These are phyloP conservation scores for Dermatophagoides farinae DNA, from an alignment of 1,140 invertebrate genomes.

Conservation along the genomic window DNA sequence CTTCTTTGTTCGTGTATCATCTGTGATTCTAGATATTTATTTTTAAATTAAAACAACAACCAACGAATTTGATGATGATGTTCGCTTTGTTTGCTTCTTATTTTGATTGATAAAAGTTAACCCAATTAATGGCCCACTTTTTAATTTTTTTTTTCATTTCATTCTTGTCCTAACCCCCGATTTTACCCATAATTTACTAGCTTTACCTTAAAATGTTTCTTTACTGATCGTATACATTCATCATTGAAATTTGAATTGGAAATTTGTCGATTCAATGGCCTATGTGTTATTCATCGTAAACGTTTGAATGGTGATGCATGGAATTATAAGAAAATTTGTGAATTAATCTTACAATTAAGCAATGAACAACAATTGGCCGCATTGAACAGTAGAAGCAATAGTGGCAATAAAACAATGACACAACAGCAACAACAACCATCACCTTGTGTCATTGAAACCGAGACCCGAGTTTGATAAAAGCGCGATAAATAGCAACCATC, in stretches of 20 bases:
- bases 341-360: constrained; percentile 40
- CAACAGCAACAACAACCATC: too few relatives aligned
- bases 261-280: constrained; percentile 38
- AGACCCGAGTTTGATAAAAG: too few relatives aligned
- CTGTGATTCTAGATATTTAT: not conserved
- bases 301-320: constrained; percentile 58
- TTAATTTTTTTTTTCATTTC: not conserved
- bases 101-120: too few relatives aligned
- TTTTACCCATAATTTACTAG: not conserved
- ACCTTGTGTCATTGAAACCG: too few relatives aligned
- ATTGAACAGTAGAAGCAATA: not conserved
- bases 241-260: constrained; percentile 52
- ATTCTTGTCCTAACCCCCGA: not conserved
- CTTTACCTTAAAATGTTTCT: constrained; percentile 10
- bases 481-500: too few relatives aligned
- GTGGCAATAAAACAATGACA: too few relatives aligned
- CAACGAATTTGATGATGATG: too few relatives aligned
- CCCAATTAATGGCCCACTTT: too few relatives aligned
- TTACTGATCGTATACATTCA: constrained; percentile 2
- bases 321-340: constrained; percentile 65
- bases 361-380: constrained; percentile 13
- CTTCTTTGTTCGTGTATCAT: not conserved
- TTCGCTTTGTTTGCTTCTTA: too few relatives aligned
- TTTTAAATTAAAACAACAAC: not conserved
- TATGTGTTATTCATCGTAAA: constrained; percentile 49